Base-by-base conservation (phyloP, 2,888 invertebrate genomes). In the Catotricha subobsoleta region DNA sequence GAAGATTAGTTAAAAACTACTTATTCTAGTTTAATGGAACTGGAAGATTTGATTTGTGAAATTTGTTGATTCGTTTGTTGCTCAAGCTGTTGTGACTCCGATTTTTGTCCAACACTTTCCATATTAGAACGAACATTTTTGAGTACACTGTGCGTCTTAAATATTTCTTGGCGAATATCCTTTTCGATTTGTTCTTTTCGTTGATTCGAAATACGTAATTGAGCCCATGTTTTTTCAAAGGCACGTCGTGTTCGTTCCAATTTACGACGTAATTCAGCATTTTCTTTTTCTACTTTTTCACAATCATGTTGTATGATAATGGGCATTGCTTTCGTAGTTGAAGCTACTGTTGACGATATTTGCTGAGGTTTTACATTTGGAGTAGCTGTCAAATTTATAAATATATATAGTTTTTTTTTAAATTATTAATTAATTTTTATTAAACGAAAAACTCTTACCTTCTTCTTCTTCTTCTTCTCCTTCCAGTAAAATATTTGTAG, bases 111-210 rank as follows among this genome's bases (percentile, higher is more conserved):
- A 21, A 33, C 19, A 33, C 15, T 65, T 56, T 78, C 77, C 56
- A 82, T 67, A 55, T 80, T 80, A 43, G 76, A 76, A 48, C 80
- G 73, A 30, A 80, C 81, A 60, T 76, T 75, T 45, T 76, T 73
- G 45, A 83, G 65, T 38, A 82, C 80, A 50, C 76, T 75, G 49
- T 80, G 79, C 19, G 82, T 82, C 62, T 80, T 80, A 54, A 78
- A 74, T 51, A 83, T 76, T 62, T 83, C 80, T 52, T 75, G 72
- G 56, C 80, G 80, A 55, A 88, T 83, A 34, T 83, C 81, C 52
- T 79, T 77, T 58, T 87, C 84, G 27, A 86, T 79, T 58, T 76
- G 77, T 54, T 77, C 76, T 59, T 86, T 87, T 49, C 77, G 74
- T 58, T 80, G 72, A 59, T 84, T 84, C 36, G 83, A 77, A 12